These are phyloP conservation scores for Mus pahari DNA, from an alignment of 2,113 vertebrate genomes.

Conservation along the genomic window DNA sequence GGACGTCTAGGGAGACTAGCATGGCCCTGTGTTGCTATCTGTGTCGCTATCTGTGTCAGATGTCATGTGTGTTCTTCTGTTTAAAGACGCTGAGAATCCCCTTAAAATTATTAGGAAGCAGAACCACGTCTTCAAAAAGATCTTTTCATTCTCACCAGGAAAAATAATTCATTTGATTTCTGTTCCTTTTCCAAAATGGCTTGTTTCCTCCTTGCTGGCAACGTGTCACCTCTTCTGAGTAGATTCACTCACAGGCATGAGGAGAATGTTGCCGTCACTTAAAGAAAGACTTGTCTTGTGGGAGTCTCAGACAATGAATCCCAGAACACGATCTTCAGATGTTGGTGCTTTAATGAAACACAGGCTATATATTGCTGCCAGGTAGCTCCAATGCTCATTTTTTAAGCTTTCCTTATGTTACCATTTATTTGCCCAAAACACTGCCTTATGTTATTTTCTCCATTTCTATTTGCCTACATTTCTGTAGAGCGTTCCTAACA, in stretches of 20 bases:
- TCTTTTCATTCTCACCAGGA: conserved; percentile 31
- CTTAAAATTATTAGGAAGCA: conserved; percentile 19
- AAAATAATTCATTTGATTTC: conserved; percentile 56
- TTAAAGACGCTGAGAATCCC: conserved; percentile 48
- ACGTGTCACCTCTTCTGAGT: not conserved
- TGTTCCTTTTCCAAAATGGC: conserved; percentile 61
- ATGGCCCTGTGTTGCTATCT: not conserved
- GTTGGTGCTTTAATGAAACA: conserved; percentile 65
- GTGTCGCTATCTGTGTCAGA: conserved; percentile 9
- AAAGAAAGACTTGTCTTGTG: conserved; percentile 63
- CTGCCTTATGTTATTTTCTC: conserved; percentile 54
- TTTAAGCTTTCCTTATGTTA: conserved; percentile 72
- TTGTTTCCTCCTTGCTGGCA: conserved; percentile 32
- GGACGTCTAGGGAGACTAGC: not conserved
- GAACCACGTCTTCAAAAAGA: conserved; percentile 39
- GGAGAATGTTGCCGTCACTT: conserved; percentile 44
- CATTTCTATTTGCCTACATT: conserved; percentile 67
- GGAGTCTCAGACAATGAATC: conserved; percentile 56
- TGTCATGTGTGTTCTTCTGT: conserved; percentile 53
- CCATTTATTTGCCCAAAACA: conserved; percentile 70
- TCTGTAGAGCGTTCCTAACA: conserved; percentile 61
- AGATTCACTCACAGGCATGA: not conserved
- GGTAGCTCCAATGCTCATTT: conserved; percentile 70
- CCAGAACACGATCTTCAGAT: conserved; percentile 70
- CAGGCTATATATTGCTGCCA: conserved; percentile 30